Percentiles rank a stretch among this genome's conserved stretches.
These are phyloP conservation scores for Sebastes melanostomus DNA, from an alignment of 2,797 vertebrate genomes.

Conservation along the genomic window DNA sequence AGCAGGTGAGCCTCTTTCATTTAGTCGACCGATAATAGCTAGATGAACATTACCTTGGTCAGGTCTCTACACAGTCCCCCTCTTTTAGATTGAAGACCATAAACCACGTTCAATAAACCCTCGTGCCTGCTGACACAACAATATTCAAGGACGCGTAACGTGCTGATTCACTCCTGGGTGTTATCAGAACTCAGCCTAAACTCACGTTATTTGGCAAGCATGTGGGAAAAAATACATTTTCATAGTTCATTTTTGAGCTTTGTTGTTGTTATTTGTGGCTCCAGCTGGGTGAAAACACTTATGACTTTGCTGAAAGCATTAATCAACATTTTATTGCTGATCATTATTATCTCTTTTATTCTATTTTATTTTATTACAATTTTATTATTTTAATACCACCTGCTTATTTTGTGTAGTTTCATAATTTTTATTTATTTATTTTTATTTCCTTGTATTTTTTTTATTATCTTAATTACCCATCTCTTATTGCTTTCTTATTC, in stretches of 20 bases:
- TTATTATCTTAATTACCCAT: no score
- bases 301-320: neutral
- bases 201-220: neutral
- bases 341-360: no score
- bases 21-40: neutral
- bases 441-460: no score
- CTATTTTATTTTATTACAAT: no score
- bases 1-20: constrained; percentile 17
- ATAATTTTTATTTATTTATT: no score
- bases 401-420: no score
- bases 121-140: neutral
- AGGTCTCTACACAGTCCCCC: neutral
- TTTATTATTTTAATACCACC: no score
- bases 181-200: neutral
- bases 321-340: no score
- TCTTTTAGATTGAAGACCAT: neutral
- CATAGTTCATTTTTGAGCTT: neutral
- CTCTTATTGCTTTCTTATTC: no score
- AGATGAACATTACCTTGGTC: neutral
- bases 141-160: neutral
- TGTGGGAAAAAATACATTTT: neutral
- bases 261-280: neutral
- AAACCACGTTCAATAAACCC: neutral
- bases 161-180: neutral
- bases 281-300: neutral